phyloP scores from a whole-genome alignment of 2,113 vertebrate genomes.

The Poeciliopsis prolifica region DNA sequence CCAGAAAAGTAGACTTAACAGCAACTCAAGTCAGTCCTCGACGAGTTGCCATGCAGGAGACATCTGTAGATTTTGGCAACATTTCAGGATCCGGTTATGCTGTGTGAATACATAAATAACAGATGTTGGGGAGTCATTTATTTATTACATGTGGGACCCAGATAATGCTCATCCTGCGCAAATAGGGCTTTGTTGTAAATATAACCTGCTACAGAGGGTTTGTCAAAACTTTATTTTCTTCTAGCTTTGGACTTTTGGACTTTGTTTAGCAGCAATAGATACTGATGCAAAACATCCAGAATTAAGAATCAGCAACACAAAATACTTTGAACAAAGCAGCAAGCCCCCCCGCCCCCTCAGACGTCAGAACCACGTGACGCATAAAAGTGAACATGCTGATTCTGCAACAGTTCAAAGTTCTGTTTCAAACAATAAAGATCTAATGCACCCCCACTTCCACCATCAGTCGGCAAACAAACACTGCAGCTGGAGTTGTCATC shows the following conservation, averaged over 20 bases:
- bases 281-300: slow-evolving; percentile 4
- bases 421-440: background rate
- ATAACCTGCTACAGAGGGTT: background rate
- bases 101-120: too few species aligned
- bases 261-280: background rate
- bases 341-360: background rate
- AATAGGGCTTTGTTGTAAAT: background rate
- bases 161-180: too few species aligned
- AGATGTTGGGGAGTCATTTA: too few species aligned
- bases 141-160: too few species aligned
- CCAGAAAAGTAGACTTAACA: too few species aligned
- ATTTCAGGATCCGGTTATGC: too few species aligned
- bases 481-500: slow-evolving; percentile 42
- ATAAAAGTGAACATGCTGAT: slow-evolving; percentile 1
- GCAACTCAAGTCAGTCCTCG: too few species aligned
- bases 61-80: too few species aligned
- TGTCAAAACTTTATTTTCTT: background rate
- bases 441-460: background rate
- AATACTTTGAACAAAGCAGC: too few species aligned
- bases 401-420: slow-evolving; percentile 7
- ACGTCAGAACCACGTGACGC: background rate
- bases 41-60: too few species aligned
- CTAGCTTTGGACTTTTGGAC: background rate
- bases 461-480: slow-evolving; percentile 5
- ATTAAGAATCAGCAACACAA: background rate